Percentiles rank a stretch among this genome's conserved stretches.
These are phyloP conservation scores for Neolamprologus variostigma DNA, from an alignment of 2,113 vertebrate species.

Conservation along the genomic window DNA sequence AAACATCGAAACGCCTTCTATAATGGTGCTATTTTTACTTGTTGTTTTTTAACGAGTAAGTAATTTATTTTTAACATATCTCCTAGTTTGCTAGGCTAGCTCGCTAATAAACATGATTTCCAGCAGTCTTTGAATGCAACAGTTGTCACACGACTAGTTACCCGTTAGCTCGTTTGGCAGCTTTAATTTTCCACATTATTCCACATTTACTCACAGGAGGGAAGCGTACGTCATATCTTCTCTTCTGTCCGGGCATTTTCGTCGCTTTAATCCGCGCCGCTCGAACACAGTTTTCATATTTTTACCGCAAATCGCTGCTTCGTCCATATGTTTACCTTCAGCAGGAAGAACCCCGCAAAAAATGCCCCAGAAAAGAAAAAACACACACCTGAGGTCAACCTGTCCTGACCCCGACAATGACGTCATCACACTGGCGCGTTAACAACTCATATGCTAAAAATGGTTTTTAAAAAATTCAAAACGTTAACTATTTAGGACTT, in stretches of 20 bases:
- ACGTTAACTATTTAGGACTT: background rate
- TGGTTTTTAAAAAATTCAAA: fast-evolving
- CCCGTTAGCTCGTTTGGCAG: background rate
- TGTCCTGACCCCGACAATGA: constrained; percentile 3
- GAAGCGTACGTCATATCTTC: constrained; percentile 66
- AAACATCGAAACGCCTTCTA: background rate
- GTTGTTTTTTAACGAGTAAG: background rate
- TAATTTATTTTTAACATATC: background rate
- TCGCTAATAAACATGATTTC: background rate
- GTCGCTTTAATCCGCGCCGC: background rate
- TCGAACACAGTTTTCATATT: constrained; percentile 41
- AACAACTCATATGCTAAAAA: background rate
- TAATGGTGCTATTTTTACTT: fast-evolving
- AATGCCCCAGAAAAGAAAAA: background rate
- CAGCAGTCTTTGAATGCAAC: background rate
- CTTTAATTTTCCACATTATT: fast-evolving
- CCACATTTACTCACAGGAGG: constrained; percentile 62
- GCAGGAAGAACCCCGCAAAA: constrained; percentile 38
- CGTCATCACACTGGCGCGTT: background rate
- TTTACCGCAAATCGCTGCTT: background rate
- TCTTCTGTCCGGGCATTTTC: constrained; percentile 67
- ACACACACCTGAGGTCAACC: background rate
- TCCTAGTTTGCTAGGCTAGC: background rate
- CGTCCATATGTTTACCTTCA: constrained; percentile 70
- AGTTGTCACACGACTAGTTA: background rate